Evolutionary conservation across 1,140 invertebrate species (phyloP).

Genomic region (Hyposmocoma kahamanoa): DNA sequence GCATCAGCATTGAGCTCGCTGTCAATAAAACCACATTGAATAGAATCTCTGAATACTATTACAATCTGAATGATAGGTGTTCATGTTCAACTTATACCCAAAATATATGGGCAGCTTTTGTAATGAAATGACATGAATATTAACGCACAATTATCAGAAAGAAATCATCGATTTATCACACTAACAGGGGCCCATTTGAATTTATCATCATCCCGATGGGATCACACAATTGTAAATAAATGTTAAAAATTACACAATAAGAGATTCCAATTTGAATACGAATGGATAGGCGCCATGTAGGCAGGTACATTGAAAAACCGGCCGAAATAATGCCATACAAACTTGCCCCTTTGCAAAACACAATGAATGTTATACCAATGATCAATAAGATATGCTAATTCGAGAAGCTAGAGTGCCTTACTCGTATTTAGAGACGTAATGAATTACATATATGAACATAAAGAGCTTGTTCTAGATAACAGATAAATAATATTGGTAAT

Average conservation of each 20-base stretch:
- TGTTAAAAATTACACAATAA: conserved; percentile 64
- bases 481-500: too few species aligned
- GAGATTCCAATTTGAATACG: conserved; percentile 67
- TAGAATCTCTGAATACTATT: too few species aligned
- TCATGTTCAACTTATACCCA: too few species aligned
- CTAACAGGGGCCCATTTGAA: conserved; percentile 28
- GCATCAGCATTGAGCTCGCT: too few species aligned
- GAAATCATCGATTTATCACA: conserved; percentile 31
- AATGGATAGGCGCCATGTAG: conserved; percentile 69
- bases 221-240: conserved; percentile 61
- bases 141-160: conserved; percentile 22
- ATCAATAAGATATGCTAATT: conserved; percentile 65
- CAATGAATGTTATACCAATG: conserved; percentile 55
- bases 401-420: conserved; percentile 47
- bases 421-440: conserved; percentile 29
- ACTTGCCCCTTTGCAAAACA: conserved; percentile 55
- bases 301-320: conserved; percentile 69
- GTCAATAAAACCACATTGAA: too few species aligned
- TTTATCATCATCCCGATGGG: conserved; percentile 33
- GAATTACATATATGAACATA: conserved; percentile 33
- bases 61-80: too few species aligned
- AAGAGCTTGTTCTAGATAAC: conserved; percentile 7
- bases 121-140: too few species aligned
- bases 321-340: conserved; percentile 65
- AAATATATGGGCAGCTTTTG: too few species aligned